Evolutionary conservation across 2,113 vertebrate genomes (phyloP).

Genomic region (Emydura subglobosa): DNA sequence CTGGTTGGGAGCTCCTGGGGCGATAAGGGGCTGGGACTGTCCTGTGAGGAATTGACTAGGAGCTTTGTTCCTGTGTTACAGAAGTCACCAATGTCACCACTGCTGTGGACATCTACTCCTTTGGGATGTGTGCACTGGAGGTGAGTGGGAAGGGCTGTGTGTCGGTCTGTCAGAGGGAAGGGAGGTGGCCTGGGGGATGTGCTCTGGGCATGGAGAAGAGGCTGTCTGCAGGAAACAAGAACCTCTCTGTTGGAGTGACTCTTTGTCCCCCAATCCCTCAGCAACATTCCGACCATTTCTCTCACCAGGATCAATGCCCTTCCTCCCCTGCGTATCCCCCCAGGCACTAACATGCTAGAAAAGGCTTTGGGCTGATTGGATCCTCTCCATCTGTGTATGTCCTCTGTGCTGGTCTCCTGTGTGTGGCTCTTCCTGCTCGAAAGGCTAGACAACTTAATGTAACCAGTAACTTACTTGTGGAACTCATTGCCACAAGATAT

Average conservation of each 20-base stretch:
- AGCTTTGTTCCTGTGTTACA: conserved; percentile 62
- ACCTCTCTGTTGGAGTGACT: neutral
- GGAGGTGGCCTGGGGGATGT: neutral
- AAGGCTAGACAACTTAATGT: neutral
- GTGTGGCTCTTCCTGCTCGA: neutral
- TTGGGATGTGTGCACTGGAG: conserved; percentile 99
- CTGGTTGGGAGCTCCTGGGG: neutral
- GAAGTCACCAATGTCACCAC: conserved; percentile 95
- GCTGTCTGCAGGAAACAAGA: neutral
- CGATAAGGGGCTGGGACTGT: neutral
- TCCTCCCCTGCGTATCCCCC: neutral
- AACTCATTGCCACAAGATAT: neutral
- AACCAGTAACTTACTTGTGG: neutral
- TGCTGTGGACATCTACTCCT: conserved; percentile 98
- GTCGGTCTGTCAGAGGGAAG: neutral
- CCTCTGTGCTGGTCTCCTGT: neutral
- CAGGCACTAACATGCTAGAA: neutral
- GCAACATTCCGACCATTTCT: neutral
- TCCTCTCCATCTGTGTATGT: neutral
- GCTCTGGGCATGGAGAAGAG: neutral
- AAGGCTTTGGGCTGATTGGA: neutral
- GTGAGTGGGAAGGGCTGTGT: conserved; percentile 76
- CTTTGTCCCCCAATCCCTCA: neutral
- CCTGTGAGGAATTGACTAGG: neutral
- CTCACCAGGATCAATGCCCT: neutral